Conservation (phyloP, 2,113 vertebrate genomes). For the Paedocypris sp. region DNA sequence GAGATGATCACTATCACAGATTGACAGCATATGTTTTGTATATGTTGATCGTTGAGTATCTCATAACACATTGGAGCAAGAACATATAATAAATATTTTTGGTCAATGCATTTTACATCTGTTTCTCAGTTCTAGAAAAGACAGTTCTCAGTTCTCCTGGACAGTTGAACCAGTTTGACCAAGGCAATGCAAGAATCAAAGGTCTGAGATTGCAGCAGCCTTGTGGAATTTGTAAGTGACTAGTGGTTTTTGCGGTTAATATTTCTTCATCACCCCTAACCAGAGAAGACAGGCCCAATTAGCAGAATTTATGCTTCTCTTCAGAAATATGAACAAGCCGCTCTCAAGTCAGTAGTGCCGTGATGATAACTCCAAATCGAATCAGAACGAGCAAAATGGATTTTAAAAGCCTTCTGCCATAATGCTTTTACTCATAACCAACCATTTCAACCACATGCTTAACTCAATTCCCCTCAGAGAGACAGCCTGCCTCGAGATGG, state of each 20-base stretch:
- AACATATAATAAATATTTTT: too few species aligned
- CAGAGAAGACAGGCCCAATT: constrained; percentile 56
- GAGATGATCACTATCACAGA: too few species aligned
- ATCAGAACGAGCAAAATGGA: constrained; percentile 60
- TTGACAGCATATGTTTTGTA: too few species aligned
- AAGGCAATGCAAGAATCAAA: not conserved
- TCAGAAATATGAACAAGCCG: constrained; percentile 59
- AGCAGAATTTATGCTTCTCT: constrained; percentile 55
- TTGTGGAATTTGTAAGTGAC: constrained; percentile 5
- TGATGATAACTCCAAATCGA: constrained; percentile 54
- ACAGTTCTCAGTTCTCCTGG: too few species aligned
- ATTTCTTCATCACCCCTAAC: constrained; percentile 57
- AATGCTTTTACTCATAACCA: constrained; percentile 51
- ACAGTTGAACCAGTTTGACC: too few species aligned
- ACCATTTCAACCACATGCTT: constrained; percentile 49
- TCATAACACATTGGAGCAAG: too few species aligned
- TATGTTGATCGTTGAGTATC: too few species aligned
- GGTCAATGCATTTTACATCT: too few species aligned
- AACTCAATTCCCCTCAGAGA: constrained; percentile 55
- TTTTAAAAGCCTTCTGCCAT: constrained; percentile 61
- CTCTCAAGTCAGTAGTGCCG: constrained; percentile 47
- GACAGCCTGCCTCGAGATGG: constrained; percentile 40
- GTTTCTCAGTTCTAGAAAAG: too few species aligned
- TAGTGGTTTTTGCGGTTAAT: constrained; percentile 39
- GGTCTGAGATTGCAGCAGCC: not conserved